phyloP scores from a whole-genome alignment of 2,113 vertebrate genomes.

The Nestor notabilis region DNA sequence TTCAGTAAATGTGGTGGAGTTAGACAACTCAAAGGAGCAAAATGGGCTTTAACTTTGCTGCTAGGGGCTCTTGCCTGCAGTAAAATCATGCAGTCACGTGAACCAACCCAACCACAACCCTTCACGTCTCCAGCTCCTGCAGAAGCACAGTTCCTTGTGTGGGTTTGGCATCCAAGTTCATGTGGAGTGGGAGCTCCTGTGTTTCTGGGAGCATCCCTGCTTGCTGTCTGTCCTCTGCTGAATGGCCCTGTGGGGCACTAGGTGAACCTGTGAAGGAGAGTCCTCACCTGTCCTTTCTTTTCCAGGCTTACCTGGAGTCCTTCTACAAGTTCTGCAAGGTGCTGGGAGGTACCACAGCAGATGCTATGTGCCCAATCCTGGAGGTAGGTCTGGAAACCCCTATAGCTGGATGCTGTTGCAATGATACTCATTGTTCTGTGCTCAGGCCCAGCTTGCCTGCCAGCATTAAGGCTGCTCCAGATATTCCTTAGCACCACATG shows the following conservation, averaged over 20 bases:
- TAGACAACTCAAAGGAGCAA: neutral
- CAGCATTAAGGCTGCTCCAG: neutral
- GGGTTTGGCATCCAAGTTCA: neutral
- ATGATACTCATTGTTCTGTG: neutral
- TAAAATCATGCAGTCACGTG: neutral
- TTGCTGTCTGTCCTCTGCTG: neutral
- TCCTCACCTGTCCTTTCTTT: neutral
- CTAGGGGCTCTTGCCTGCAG: neutral
- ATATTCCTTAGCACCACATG: neutral
- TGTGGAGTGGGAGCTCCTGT: neutral
- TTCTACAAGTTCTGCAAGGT: conserved; percentile 97
- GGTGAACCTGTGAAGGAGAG: neutral
- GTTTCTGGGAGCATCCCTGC: neutral
- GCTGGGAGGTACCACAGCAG: conserved; percentile 93
- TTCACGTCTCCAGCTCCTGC: neutral
- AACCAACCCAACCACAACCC: neutral
- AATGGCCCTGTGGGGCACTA: neutral
- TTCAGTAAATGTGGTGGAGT: neutral
- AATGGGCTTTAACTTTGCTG: neutral
- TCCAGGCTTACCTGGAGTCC: conserved; percentile 93
- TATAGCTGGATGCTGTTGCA: neutral
- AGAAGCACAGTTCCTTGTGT: neutral
- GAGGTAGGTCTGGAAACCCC: conserved; percentile 81
- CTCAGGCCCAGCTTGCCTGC: neutral
- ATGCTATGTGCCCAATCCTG: conserved; percentile 97